These are phyloP conservation scores for Lepidochrysops patricia DNA, from an alignment of 2,888 invertebrate genomes.

Conservation along the genomic window DNA sequence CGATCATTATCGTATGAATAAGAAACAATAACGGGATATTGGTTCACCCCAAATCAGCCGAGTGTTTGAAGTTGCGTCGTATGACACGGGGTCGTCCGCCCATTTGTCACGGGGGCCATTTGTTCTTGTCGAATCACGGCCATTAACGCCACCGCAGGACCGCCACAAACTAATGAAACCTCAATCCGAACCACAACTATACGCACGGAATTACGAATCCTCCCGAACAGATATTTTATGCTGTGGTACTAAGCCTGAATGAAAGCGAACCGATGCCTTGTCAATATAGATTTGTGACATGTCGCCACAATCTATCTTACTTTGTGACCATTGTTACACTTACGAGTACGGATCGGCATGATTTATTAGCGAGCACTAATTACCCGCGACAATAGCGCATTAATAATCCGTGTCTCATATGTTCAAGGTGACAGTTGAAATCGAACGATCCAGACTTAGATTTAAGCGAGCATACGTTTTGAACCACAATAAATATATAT, in stretches of 20 bases:
- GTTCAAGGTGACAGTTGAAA: slow-evolving; percentile 40
- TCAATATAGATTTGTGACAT: slow-evolving; percentile 58
- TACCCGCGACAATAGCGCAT: slow-evolving; percentile 53
- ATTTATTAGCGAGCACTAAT: slow-evolving; percentile 69
- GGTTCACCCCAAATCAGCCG: slow-evolving; percentile 47
- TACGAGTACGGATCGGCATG: slow-evolving; percentile 54
- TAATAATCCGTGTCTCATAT: slow-evolving; percentile 51
- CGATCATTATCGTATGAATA: slow-evolving; percentile 10
- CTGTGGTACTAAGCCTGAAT: slow-evolving; percentile 37
- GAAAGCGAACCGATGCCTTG: slow-evolving; percentile 48
- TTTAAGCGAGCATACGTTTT: slow-evolving; percentile 33
- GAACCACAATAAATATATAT: slow-evolving; percentile 57
- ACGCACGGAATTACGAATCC: slow-evolving; percentile 20
- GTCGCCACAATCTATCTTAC: slow-evolving; percentile 68
- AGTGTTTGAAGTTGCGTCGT: slow-evolving; percentile 50
- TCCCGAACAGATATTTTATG: neutral
- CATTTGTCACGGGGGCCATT: slow-evolving; percentile 74
- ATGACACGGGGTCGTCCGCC: slow-evolving; percentile 63
- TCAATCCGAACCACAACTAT: slow-evolving; percentile 11
- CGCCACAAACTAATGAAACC: slow-evolving; percentile 42
- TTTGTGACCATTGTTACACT: slow-evolving; percentile 66
- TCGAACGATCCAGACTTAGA: slow-evolving; percentile 33
- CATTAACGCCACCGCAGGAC: slow-evolving; percentile 73
- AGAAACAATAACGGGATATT: slow-evolving; percentile 25
- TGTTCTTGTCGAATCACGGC: slow-evolving; percentile 76